phyloP scores from a whole-genome alignment of 1,140 invertebrate genomes.

The Zelostemma sp. region DNA sequence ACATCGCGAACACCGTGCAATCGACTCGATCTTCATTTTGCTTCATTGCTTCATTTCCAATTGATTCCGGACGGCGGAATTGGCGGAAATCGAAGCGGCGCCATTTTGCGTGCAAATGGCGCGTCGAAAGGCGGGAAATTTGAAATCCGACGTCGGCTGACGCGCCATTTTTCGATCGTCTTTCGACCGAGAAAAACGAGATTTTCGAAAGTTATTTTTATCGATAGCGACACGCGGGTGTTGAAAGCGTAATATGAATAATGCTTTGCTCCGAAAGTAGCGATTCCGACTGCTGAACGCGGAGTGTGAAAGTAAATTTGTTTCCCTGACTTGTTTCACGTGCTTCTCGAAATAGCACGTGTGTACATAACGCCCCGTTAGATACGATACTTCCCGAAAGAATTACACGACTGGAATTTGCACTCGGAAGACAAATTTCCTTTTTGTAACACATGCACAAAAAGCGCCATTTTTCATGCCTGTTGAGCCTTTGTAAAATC shows the following conservation, averaged over 20 bases:
- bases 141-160: too few species aligned
- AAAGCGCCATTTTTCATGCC: too few species aligned
- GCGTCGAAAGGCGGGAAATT: too few species aligned
- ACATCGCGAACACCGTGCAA: slow-evolving; percentile 29
- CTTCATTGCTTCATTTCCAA: neutral
- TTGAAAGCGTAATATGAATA: slow-evolving; percentile 8
- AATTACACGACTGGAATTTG: neutral
- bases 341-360: slow-evolving; percentile 2
- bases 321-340: slow-evolving; percentile 2
- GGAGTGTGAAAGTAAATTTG: slow-evolving; percentile 8
- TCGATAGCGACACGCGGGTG: too few species aligned
- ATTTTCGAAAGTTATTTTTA: too few species aligned
- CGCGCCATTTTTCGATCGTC: neutral
- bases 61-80: too few species aligned
- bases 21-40: too few species aligned
- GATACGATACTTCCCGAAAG: slow-evolving; percentile 6
- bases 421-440: neutral
- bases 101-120: too few species aligned
- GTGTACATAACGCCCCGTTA: slow-evolving; percentile 4
- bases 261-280: slow-evolving; percentile 1
- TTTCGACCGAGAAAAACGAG: too few species aligned
- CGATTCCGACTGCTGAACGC: slow-evolving; percentile 1
- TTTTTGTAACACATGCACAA: too few species aligned
- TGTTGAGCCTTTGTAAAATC: too few species aligned
- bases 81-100: too few species aligned